Evolutionary conservation across 2,888 invertebrate genomes (phyloP).

Genomic region (Drosophila niveifrons): DNA sequence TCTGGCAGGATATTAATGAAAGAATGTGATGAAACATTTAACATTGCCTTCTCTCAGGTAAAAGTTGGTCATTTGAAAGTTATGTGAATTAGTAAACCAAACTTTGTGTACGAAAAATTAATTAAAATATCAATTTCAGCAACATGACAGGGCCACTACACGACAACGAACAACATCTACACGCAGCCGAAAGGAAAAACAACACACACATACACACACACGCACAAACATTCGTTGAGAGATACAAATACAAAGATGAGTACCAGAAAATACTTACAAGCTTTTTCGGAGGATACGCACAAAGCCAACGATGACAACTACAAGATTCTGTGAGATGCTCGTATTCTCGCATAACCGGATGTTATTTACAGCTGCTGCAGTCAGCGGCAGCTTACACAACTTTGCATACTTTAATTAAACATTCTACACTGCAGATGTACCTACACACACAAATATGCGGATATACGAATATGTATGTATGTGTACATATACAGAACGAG

Average conservation of each 20-base stretch:
- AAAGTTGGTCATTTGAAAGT: constrained; percentile 72
- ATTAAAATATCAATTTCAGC: constrained; percentile 76
- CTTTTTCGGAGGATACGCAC: constrained; percentile 20
- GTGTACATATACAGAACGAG: background rate
- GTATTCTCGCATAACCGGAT: constrained; percentile 52
- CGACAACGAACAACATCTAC: constrained; percentile 31
- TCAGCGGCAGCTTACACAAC: constrained; percentile 65
- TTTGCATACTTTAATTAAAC: constrained; percentile 76
- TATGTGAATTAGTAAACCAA: constrained; percentile 45
- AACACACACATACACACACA: constrained; percentile 23
- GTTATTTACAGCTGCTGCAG: constrained; percentile 68
- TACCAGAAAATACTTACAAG: constrained; percentile 21
- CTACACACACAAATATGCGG: constrained; percentile 16
- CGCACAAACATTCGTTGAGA: constrained; percentile 6
- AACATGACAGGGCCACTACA: constrained; percentile 56
- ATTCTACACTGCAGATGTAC: constrained; percentile 58
- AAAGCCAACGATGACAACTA: constrained; percentile 49
- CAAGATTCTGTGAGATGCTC: constrained; percentile 39
- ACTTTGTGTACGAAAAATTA: constrained; percentile 62
- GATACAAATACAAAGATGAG: constrained; percentile 4
- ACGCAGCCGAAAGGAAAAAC: constrained; percentile 5
- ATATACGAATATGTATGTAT: background rate
- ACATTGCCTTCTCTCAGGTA: constrained; percentile 34
- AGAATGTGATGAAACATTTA: constrained; percentile 29
- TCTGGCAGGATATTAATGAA: constrained; percentile 50